Percentiles rank a stretch among this genome's conserved stretches.
Conservation (phyloP, 2,888 invertebrate species). For the Stenchaetothrips biformis region DNA sequence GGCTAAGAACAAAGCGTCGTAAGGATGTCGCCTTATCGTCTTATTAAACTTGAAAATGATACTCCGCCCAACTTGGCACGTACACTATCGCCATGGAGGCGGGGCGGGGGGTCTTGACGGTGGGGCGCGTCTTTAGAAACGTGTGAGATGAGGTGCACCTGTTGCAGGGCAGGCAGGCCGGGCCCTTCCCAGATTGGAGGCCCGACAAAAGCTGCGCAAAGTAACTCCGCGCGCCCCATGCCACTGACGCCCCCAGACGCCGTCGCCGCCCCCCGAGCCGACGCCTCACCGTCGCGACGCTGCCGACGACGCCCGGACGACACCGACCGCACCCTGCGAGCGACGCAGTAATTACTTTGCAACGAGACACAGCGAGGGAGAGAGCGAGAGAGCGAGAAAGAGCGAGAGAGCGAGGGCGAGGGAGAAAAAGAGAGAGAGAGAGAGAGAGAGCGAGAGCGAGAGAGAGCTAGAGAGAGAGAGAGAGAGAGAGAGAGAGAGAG, state of each 20-base stretch:
- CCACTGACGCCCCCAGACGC: not conserved
- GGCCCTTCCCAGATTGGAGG: not conserved
- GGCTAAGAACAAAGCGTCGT: not conserved
- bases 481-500: conserved; percentile 17
- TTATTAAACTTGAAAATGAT: conserved; percentile 15
- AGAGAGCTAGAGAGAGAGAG: not conserved
- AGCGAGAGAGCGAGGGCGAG: not conserved
- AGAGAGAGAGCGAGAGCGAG: conserved; percentile 2
- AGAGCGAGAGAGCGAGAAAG: not conserved
- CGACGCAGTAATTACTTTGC: too few relatives aligned
- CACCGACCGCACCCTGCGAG: too few relatives aligned
- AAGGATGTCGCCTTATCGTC: not conserved
- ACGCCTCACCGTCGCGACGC: not conserved
- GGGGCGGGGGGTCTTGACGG: not conserved
- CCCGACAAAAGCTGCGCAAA: not conserved
- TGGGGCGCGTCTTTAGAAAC: not conserved
- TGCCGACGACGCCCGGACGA: not conserved
- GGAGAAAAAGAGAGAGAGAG: conserved; percentile 10
- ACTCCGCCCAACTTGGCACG: not conserved
- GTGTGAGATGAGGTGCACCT: conserved; percentile 8
- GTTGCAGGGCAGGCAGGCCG: not conserved
- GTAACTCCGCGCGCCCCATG: not conserved
- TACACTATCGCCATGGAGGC: not conserved
- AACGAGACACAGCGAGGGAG: not conserved
- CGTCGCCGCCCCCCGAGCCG: not conserved